Evolutionary conservation across 2,888 invertebrate species (phyloP).

Genomic region (Cantharis flavilabris): DNA sequence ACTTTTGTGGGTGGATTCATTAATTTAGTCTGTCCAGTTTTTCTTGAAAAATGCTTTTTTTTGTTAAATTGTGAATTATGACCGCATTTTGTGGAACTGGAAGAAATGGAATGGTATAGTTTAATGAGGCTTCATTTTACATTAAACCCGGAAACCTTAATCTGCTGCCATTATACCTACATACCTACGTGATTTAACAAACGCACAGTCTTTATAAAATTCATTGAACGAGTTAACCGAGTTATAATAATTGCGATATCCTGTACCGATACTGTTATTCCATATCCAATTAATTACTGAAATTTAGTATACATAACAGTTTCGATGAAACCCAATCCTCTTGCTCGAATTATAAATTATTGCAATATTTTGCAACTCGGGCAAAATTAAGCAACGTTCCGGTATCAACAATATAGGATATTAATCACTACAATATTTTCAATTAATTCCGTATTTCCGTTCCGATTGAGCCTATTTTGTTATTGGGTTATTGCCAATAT

Average conservation of each 20-base stretch:
- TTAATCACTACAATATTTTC: neutral
- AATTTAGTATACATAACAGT: neutral
- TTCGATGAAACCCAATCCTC: neutral
- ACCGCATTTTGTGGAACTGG: neutral
- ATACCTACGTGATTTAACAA: no score
- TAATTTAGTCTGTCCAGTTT: neutral
- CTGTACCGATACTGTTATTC: neutral
- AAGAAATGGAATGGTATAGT: neutral
- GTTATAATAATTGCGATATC: neutral
- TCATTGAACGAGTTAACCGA: neutral
- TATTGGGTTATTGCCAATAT: no score
- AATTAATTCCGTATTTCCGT: neutral
- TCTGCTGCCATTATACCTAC: neutral
- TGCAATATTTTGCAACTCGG: neutral
- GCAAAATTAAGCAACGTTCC: neutral
- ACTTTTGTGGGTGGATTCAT: neutral
- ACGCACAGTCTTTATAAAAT: neutral
- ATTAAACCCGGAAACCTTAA: neutral
- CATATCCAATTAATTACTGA: neutral
- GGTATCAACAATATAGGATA: neutral
- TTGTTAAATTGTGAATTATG: neutral
- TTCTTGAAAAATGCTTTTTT: neutral
- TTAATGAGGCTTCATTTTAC: neutral
- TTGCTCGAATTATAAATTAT: neutral
- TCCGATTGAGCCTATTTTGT: neutral